Evolutionary conservation across 1,140 invertebrate species (phyloP).

Genomic region (Aphaenogaster ashmeadi): DNA sequence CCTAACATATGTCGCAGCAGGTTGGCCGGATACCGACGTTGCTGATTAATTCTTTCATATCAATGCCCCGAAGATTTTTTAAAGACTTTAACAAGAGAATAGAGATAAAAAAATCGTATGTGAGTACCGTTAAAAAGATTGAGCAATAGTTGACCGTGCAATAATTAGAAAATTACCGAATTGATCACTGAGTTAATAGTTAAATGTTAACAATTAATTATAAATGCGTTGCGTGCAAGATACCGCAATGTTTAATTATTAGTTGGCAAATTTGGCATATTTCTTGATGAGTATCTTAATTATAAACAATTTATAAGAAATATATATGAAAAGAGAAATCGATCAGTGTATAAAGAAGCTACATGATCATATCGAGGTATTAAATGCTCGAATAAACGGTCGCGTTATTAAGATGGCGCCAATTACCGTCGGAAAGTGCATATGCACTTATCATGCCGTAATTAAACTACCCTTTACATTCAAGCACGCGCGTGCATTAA

Average conservation of each 20-base stretch:
- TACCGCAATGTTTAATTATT: neutral
- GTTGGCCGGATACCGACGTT: conserved; percentile 64
- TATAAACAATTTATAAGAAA: conserved; percentile 7
- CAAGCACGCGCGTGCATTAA: conserved; percentile 16
- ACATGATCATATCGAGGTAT: neutral
- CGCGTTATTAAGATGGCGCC: conserved; percentile 27
- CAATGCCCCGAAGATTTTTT: conserved; percentile 3
- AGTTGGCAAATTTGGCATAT: neutral
- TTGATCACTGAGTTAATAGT: neutral
- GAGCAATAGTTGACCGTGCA: too few relatives aligned
- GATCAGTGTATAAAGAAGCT: neutral
- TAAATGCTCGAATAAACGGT: conserved; percentile 27
- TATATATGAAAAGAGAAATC: neutral
- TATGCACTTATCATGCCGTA: conserved; percentile 37
- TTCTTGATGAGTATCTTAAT: neutral
- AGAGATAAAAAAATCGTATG: neutral
- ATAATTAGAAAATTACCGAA: neutral
- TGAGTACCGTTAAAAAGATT: neutral
- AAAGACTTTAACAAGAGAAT: neutral
- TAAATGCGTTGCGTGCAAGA: neutral
- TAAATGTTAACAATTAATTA: neutral
- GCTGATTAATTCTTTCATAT: conserved; percentile 46
- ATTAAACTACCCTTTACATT: conserved; percentile 39
- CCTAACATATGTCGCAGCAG: conserved; percentile 70
- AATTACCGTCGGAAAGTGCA: neutral